Percentiles rank a stretch among this genome's conserved stretches.
phyloP scores from a whole-genome alignment of 2,797 vertebrate species.

The Lepidocolaptes lacrymiger region DNA sequence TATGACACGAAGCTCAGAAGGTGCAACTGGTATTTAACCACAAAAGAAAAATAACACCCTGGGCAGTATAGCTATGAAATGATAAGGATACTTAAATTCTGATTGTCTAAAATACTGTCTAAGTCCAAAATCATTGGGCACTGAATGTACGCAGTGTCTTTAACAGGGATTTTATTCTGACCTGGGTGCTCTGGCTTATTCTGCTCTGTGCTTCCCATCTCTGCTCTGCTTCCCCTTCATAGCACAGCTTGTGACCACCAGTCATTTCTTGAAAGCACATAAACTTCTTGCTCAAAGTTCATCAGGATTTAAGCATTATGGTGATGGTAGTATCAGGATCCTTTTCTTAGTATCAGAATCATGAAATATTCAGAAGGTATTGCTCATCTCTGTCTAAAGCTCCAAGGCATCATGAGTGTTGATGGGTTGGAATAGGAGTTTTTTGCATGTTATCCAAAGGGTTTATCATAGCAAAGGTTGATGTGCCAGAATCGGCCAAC shows the following conservation, averaged over 20 bases:
- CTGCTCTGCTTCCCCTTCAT: background rate
- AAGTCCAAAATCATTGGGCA: background rate
- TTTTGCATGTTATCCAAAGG: background rate
- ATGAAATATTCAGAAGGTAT: constrained; percentile 34
- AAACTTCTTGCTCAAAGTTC: background rate
- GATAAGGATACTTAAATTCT: background rate
- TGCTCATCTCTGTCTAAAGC: constrained; percentile 5
- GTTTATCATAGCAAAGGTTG: constrained; percentile 44
- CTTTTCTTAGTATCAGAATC: background rate
- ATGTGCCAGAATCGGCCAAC: constrained; percentile 6
- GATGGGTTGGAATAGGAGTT: constrained; percentile 18
- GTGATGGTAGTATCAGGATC: background rate
- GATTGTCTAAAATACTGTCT: background rate
- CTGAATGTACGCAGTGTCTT: rapidly evolving
- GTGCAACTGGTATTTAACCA: background rate
- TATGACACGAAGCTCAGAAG: background rate
- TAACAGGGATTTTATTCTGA: background rate
- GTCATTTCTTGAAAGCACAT: background rate
- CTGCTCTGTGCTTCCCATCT: background rate
- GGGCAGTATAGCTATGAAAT: background rate
- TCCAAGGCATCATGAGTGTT: background rate
- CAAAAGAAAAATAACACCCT: background rate
- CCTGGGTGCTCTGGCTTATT: background rate
- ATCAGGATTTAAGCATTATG: background rate
- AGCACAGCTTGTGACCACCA: background rate